Evolutionary conservation across 1,140 invertebrate species (phyloP), one percentile per base, ranked within the genome.

Genomic region (Arion vulgaris): DNA sequence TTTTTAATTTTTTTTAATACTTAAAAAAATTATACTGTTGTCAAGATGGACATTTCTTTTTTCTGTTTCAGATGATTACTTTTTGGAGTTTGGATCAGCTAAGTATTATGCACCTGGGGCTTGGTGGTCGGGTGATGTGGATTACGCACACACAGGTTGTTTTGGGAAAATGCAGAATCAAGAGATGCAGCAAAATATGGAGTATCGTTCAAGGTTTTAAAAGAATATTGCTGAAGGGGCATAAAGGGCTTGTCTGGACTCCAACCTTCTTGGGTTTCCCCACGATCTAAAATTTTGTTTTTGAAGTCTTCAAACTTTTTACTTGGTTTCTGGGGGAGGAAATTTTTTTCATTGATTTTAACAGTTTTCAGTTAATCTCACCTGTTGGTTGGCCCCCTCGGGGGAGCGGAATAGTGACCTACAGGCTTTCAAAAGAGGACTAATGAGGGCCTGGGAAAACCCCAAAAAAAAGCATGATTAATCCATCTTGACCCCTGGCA

Each of bases 241-340:
- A 87, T 95, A 0, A 94, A 95, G 80, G 98, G 97, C 77, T 94
- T 99, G 71, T 96, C 94, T 99, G 99, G 99, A 98, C 98, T 2
- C 99, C 99, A 72, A 99, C 99, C 49, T 96, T 97, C 91, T 96
- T 99, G 90, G 98, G 98, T 38, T 99, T 99, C 93, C 99, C 98
- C 9, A 94, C 96, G 85, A 88, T 95, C 32, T 93, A 94, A 85
- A 94, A 94, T 87, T 94, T 94, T 91, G 96, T 96, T 73, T 94
- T 97, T 74, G 96, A 97, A 94, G 93, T 96, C 28, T 97, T 97
- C 93, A 97, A 98, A 93, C 95, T 97, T 81, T 99, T 99, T 93
- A 93, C 95, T 57, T 94, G 95, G 85, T 82, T 97, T 19, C 91
- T 98, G 84, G 98, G 98, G 80, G 98, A 99, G 89, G 94, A 94